Base-by-base conservation (phyloP, 1,140 invertebrate species). In the Nephila pilipes region DNA sequence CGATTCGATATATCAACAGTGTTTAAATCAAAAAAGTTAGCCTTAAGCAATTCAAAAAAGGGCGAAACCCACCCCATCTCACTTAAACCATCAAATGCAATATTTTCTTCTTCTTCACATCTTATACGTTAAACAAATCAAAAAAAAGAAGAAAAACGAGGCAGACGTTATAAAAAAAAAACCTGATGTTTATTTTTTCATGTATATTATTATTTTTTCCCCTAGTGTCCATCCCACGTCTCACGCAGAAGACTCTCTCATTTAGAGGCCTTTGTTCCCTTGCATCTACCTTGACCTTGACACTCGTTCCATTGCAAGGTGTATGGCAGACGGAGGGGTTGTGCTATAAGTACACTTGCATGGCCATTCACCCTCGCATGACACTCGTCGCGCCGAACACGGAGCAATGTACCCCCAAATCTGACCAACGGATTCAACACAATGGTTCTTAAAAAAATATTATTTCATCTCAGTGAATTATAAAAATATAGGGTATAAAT, bases 261-360 rank as follows among this genome's bases (percentile, higher is more conserved):
- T 87, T 87, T 65, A 69, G 57, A 87, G 85, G 85, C 85, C 85
- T 87, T 87, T 87, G 85, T 87, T 87, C 85, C 83, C 85, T 75
- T 29, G 14, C 18, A 38, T 55, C 60, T 87, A 60, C 85, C 85
- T 87, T 87, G 85, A 87, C 85, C 85, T 87, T 87, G 85, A 87
- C 85, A 87, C 60, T 87, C 54, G 85, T 75, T 25, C 60, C 60
- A 46, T 87, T 60, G 85, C 60, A 54, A 87, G 85, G 58, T 87
- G 85, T 60, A 87, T 60, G 22, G 55, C 60, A 87, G 85, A 65
- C 85, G 32, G 32, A 36, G 85, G 85, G 60, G 85, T 36, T 36
- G 85, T 57, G 85, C 60, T 36, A 1, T 85, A 85, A 46, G n/a
- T 69, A 60, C 85, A 32, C 60, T 85, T 83, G 54, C 83, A 55